phyloP scores from a whole-genome alignment of 2,113 vertebrate genomes.

The Piaya cayana region DNA sequence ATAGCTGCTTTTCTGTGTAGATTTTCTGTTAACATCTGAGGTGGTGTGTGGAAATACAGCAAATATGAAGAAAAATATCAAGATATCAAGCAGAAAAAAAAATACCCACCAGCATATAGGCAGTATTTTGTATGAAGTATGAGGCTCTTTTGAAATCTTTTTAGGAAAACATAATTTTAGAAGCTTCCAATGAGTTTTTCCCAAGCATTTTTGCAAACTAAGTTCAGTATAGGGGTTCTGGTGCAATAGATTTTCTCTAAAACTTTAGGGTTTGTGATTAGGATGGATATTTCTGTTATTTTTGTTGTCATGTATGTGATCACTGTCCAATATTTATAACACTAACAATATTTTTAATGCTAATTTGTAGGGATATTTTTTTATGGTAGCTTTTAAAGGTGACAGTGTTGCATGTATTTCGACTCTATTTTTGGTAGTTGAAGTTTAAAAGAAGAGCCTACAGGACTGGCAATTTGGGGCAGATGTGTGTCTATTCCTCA shows the following conservation, averaged over 20 bases:
- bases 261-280: background rate
- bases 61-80: background rate
- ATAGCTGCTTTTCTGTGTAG: background rate
- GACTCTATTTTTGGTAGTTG: conserved; percentile 46
- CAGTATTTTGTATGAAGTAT: background rate
- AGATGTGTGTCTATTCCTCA: conserved; percentile 75
- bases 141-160: background rate
- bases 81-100: background rate
- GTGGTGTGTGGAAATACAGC: background rate
- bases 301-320: background rate
- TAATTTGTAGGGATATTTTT: background rate
- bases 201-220: background rate
- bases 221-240: background rate
- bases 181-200: background rate
- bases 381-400: background rate
- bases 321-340: background rate
- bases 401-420: background rate
- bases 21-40: background rate
- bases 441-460: conserved; percentile 68
- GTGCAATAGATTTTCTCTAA: background rate
- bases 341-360: background rate
- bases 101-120: background rate
- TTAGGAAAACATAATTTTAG: background rate
- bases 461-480: conserved; percentile 71
- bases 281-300: background rate